A percentile compares a stretch with the other conserved stretches of the same genome.
phyloP scores from a whole-genome alignment of 1,140 invertebrate species.

The Phortica variegata region DNA sequence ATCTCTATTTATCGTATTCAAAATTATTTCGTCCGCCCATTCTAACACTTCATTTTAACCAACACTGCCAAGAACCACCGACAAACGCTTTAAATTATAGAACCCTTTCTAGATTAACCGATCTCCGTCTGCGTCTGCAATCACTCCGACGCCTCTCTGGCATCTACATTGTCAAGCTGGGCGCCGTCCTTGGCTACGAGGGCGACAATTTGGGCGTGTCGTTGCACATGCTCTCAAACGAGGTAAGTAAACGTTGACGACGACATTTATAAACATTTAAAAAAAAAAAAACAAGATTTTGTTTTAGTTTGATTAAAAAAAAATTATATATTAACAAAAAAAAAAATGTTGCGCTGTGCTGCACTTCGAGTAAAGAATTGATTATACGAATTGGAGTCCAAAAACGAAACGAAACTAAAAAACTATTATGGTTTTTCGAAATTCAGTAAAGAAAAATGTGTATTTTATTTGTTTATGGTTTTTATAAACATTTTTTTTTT shows the following conservation, averaged over 20 bases:
- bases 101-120: conserved; percentile 64
- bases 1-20: conserved; percentile 40
- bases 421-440: conserved; percentile 1
- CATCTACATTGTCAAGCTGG: conserved; percentile 76
- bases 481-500: conserved; percentile 15
- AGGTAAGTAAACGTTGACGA: conserved; percentile 53
- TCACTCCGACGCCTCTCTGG: conserved; percentile 73
- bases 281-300: conserved; percentile 20
- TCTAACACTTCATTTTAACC: conserved; percentile 52
- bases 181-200: conserved; percentile 69
- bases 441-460: too few species aligned
- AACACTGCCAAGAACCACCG: conserved; percentile 27
- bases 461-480: conserved; percentile 37
- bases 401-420: too few species aligned
- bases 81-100: conserved; percentile 53
- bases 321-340: neutral
- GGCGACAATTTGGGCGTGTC: conserved; percentile 57
- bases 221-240: conserved; percentile 58
- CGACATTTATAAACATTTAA: neutral
- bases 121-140: conserved; percentile 71
- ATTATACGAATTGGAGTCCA: too few species aligned
- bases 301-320: neutral
- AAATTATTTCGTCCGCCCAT: conserved; percentile 57
- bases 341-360: neutral
- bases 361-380: too few species aligned